These are phyloP conservation scores for Furcula furcula DNA, from an alignment of 2,888 invertebrate genomes.

Conservation along the genomic window DNA sequence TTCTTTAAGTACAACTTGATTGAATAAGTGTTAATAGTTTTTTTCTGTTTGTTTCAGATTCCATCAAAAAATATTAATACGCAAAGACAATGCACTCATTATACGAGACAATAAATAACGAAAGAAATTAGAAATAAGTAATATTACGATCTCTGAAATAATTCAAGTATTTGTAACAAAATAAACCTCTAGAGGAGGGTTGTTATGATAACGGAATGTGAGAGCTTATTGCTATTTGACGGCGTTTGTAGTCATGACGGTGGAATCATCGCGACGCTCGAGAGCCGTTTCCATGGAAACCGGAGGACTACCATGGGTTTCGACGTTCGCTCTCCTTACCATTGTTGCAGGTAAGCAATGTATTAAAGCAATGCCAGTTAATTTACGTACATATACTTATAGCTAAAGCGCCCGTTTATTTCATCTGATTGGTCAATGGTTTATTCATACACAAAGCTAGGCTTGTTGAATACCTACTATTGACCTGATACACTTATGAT, in stretches of 20 bases:
- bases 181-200: slow-evolving; percentile 36
- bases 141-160: slow-evolving; percentile 19
- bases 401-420: no score
- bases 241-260: slow-evolving; percentile 57
- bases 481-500: no score
- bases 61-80: slow-evolving; percentile 27
- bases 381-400: no score
- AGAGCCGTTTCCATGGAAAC: slow-evolving; percentile 67
- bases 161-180: slow-evolving; percentile 35
- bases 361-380: not conserved
- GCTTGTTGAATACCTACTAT: no score
- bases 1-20: no score
- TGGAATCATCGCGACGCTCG: slow-evolving; percentile 50
- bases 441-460: no score
- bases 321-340: slow-evolving; percentile 72
- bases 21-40: no score
- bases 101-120: slow-evolving; percentile 37
- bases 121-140: slow-evolving; percentile 19
- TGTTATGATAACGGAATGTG: slow-evolving; percentile 47
- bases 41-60: slow-evolving; percentile 57
- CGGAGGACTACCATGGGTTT: slow-evolving; percentile 68
- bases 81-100: slow-evolving; percentile 43
- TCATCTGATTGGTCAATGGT: no score
- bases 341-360: slow-evolving; percentile 67
- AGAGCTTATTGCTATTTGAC: slow-evolving; percentile 37